Evolutionary conservation across 2,797 vertebrate species (phyloP).

Genomic region (Neopelma chrysocephalum): DNA sequence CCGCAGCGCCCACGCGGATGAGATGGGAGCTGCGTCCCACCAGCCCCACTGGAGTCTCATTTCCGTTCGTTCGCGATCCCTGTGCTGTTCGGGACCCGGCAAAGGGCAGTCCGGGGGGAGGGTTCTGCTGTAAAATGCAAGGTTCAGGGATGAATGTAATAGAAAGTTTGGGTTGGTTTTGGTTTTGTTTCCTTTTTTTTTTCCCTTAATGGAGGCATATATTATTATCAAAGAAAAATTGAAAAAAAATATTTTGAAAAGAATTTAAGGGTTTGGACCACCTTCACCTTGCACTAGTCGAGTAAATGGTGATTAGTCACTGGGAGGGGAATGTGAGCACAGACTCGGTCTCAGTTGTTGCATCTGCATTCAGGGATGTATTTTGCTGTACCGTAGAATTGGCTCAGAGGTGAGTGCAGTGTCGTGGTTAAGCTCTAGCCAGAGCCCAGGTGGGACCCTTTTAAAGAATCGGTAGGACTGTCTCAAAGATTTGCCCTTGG

Average conservation of each 20-base stretch:
- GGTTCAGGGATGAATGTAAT: not conserved
- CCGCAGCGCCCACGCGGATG: not conserved
- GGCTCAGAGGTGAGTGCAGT: accelerated
- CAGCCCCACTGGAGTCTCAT: not conserved
- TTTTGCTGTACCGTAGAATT: not conserved
- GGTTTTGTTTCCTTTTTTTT: accelerated
- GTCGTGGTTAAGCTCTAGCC: not conserved
- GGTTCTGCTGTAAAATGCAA: not conserved
- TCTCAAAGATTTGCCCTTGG: no score
- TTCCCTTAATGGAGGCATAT: not conserved
- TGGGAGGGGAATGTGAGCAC: no score
- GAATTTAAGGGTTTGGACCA: accelerated
- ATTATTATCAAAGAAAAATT: not conserved
- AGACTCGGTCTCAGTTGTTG: accelerated
- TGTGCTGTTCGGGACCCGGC: accelerated
- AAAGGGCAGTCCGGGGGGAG: not conserved
- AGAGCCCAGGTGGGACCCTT: not conserved
- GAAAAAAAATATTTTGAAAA: not conserved
- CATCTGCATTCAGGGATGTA: accelerated
- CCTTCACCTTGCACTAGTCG: not conserved
- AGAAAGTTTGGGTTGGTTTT: not conserved
- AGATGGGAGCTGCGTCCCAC: not conserved
- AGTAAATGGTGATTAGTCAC: accelerated
- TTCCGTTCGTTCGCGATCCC: accelerated
- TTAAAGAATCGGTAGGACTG: not conserved